phyloP scores from a whole-genome alignment of 2,113 vertebrate genomes.

The Sturnira hondurensis region DNA sequence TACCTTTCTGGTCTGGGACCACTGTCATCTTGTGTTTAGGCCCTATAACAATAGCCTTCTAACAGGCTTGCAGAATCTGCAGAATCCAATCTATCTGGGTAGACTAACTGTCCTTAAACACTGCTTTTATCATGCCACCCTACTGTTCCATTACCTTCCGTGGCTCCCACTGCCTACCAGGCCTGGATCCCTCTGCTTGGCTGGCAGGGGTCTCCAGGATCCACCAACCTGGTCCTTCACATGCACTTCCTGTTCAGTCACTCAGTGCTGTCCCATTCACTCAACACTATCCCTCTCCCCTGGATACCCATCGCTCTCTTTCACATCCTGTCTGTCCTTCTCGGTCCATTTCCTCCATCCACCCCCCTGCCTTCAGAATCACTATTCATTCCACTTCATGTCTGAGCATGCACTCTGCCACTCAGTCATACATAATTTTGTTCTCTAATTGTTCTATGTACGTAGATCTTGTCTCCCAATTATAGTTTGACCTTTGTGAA shows the following conservation, averaged over 20 bases:
- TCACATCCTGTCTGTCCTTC: not conserved
- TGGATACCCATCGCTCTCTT: not conserved
- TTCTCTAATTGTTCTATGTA: slow-evolving; percentile 34
- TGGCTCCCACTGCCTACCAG: not conserved
- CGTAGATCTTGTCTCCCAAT: not conserved
- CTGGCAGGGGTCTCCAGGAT: not conserved
- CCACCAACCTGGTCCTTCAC: no score
- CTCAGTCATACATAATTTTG: not conserved
- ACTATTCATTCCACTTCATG: not conserved
- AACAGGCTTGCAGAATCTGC: not conserved
- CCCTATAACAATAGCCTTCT: not conserved
- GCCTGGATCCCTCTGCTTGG: not conserved
- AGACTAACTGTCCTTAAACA: not conserved
- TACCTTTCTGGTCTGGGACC: not conserved
- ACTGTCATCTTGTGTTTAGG: not conserved
- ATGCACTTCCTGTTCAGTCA: not conserved
- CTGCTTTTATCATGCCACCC: not conserved
- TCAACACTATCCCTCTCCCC: accelerated
- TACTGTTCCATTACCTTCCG: not conserved
- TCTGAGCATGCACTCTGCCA: not conserved
- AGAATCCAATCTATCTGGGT: not conserved
- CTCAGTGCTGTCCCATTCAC: no score
- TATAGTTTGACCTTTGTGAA: not conserved
- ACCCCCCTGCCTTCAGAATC: not conserved
- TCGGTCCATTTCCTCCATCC: not conserved